Base-by-base conservation (phyloP, 1,140 invertebrate genomes). In the Hetaerina americana region DNA sequence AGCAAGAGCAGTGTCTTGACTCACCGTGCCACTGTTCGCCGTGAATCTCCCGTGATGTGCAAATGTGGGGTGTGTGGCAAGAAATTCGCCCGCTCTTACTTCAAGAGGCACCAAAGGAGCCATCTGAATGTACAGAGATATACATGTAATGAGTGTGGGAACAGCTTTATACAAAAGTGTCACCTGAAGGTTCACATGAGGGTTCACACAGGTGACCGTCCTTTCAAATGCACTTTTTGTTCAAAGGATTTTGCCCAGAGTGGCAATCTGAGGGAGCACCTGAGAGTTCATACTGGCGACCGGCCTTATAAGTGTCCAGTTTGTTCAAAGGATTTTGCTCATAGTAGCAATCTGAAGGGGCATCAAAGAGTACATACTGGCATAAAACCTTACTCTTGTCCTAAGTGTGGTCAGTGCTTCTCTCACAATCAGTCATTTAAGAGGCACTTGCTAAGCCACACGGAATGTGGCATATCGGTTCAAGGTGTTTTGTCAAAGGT, bases 61-160 rank as follows among this genome's bases (percentile, higher is more conserved):
- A 24, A 68, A 26, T 68, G 67, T 24, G 12, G 24, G 67, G 25
- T 25, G 25, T 68, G 67, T 68, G 67, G 25, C 10, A 68, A 68
- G 25, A 68, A 25, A 26, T 68, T 68, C 25, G 26, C 26, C 8
- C 67, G 25, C 10, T n/a, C n/a, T n/a, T n/a, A n/a, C n/a, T n/a
- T n/a, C n/a, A 68, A 25, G 25, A 12, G 67, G 8, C 67, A 68
- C 25, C 67, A 12, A 10, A 18, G 10, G 67, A 24, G 10, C 12
- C 67, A 68, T 26, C 49, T 12, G 49, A 22, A 12, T 22, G 49
- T 57, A 22, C 49, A 57, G 49, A 57, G 22, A 12, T 57, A 57
- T n/a, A n/a, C n/a, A n/a, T 87, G 85, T 75, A 80, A 80, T 70
- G 76, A 84, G 28, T 86, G 85, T 77, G 78, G 80, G 18, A 80